Evolutionary conservation across 2,888 invertebrate species (phyloP).

Genomic region (Drosophila anceps): DNA sequence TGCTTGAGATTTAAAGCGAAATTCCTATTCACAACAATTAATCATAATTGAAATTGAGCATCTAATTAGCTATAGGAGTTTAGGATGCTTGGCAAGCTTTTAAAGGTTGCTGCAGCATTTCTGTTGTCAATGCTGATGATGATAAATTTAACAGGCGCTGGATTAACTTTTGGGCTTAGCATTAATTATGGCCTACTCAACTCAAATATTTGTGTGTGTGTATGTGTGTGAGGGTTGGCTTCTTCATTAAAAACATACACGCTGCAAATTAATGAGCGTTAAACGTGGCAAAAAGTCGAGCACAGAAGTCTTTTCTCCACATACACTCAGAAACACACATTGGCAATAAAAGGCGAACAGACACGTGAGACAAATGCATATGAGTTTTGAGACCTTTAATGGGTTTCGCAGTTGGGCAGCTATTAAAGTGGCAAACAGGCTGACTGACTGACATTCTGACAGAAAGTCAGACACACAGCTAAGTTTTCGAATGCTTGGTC

Average conservation of each 20-base stretch:
- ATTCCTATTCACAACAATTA: not conserved
- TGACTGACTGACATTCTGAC: constrained; percentile 1
- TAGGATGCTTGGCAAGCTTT: not conserved
- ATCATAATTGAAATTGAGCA: constrained; percentile 27
- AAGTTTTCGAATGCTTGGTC: not conserved
- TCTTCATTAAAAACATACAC: constrained; percentile 75
- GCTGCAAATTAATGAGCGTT: constrained; percentile 73
- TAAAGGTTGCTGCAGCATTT: constrained; percentile 8
- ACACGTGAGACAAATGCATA: constrained; percentile 77
- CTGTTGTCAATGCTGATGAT: constrained; percentile 34
- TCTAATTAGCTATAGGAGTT: constrained; percentile 28
- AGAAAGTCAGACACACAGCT: constrained; percentile 1
- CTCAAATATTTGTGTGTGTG: constrained; percentile 13
- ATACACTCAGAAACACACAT: constrained; percentile 40
- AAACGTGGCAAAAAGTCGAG: constrained; percentile 58
- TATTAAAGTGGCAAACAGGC: constrained; percentile 59
- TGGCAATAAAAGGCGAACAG: constrained; percentile 61
- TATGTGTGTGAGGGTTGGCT: constrained; percentile 43
- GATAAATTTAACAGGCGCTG: constrained; percentile 58
- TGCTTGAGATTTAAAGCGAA: not conserved
- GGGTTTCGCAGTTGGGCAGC: constrained; percentile 32
- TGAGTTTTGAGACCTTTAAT: constrained; percentile 65
- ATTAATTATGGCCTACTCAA: constrained; percentile 64
- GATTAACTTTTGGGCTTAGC: constrained; percentile 73
- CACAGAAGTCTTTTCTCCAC: not conserved